Percentiles rank a stretch among this genome's conserved stretches.
phyloP scores from a whole-genome alignment of 2,888 invertebrate genomes.

The Drosophila neonasuta region DNA sequence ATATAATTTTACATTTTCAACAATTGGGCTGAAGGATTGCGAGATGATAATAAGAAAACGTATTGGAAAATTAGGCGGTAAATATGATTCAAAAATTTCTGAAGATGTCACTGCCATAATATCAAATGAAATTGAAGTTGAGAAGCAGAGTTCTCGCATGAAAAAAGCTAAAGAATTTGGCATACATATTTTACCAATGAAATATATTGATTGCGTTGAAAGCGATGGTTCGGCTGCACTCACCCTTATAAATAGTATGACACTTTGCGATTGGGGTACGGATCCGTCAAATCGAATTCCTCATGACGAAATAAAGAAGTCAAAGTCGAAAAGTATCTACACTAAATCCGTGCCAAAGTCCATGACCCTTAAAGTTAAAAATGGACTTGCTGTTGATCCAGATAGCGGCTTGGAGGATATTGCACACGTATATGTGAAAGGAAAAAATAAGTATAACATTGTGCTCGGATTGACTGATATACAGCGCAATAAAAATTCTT shows the following conservation, averaged over 20 bases:
- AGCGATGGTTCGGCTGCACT: constrained; percentile 84
- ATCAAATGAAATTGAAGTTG: constrained; percentile 87
- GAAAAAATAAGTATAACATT: constrained; percentile 86
- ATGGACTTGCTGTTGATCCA: constrained; percentile 96
- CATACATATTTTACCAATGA: constrained; percentile 91
- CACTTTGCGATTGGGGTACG: constrained; percentile 92
- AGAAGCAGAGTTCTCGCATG: constrained; percentile 87
- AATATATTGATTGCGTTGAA: constrained; percentile 88
- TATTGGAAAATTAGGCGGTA: constrained; percentile 90
- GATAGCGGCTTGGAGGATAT: constrained; percentile 90
- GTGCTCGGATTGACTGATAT: constrained; percentile 94
- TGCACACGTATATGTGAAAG: constrained; percentile 89
- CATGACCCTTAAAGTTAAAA: constrained; percentile 88
- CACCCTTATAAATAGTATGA: constrained; percentile 87
- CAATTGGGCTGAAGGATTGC: constrained; percentile 84
- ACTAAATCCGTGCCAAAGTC: constrained; percentile 84
- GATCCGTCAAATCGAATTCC: constrained; percentile 83
- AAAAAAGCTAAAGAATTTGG: constrained; percentile 86
- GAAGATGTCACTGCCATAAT: constrained; percentile 89
- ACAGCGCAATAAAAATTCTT: constrained; percentile 94
- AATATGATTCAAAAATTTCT: constrained; percentile 86
- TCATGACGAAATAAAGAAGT: constrained; percentile 85
- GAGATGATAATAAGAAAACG: constrained; percentile 86
- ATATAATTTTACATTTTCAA: constrained; percentile 89
- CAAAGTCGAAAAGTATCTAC: constrained; percentile 85